Percentiles rank a stretch among this genome's conserved stretches.
These are phyloP conservation scores for Calephelis virginiensis DNA, from an alignment of 1,140 invertebrate genomes.

Conservation along the genomic window DNA sequence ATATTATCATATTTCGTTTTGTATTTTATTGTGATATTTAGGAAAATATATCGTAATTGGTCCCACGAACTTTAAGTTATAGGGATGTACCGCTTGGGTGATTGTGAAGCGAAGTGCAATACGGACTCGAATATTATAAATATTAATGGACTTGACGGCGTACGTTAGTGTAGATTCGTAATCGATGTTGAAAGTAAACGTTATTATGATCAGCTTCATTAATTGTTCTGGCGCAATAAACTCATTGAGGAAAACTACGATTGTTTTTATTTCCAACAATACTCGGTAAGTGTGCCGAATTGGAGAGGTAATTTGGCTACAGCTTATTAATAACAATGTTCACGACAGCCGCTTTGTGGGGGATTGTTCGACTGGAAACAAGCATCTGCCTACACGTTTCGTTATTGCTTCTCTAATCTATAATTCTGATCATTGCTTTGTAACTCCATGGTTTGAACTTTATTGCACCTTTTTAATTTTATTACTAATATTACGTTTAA, in stretches of 20 bases:
- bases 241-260: conserved; percentile 66
- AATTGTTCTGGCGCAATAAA: conserved; percentile 78
- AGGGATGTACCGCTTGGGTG: conserved; percentile 61
- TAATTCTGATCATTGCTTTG: conserved; percentile 4
- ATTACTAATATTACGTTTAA: conserved; percentile 1
- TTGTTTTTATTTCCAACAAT: conserved; percentile 63
- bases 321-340: conserved; percentile 41
- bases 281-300: conserved; percentile 46
- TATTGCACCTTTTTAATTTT: neutral
- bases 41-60: conserved; percentile 73
- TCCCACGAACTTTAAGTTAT: conserved; percentile 75
- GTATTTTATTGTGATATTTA: conserved; percentile 78
- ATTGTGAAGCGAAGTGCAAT: conserved; percentile 69
- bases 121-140: conserved; percentile 64
- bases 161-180: conserved; percentile 72
- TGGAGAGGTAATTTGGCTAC: conserved; percentile 43
- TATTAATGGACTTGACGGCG: conserved; percentile 56
- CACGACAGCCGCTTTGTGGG: conserved; percentile 30
- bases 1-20: conserved; percentile 76
- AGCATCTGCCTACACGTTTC: conserved; percentile 46
- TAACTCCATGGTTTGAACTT: conserved; percentile 4
- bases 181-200: conserved; percentile 78
- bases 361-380: conserved; percentile 40
- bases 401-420: conserved; percentile 24
- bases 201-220: conserved; percentile 77